Conservation (phyloP, 2,797 vertebrate genomes). For the Luscinia megarhynchos region DNA sequence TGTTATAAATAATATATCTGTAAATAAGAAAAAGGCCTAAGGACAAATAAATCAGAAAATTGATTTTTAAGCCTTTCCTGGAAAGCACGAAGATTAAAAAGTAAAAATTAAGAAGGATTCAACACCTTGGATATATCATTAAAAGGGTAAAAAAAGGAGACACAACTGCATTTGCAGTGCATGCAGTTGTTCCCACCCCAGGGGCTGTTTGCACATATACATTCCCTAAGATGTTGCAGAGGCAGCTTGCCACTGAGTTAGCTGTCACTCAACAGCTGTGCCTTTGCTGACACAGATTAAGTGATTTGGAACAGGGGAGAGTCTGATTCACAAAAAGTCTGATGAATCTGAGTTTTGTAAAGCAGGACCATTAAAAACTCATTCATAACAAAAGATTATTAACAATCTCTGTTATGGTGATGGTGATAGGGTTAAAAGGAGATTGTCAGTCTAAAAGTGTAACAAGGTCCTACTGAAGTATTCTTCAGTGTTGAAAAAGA, state of each 20-base stretch:
- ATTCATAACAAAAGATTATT: background rate
- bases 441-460: background rate
- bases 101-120: background rate
- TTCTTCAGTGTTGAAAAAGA: background rate
- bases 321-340: background rate
- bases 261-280: background rate
- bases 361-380: background rate
- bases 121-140: background rate
- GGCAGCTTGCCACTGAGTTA: background rate
- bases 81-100: background rate
- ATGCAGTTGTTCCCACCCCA: background rate
- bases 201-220: background rate
- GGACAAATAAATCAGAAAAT: background rate
- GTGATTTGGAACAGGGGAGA: background rate
- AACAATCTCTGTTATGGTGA: background rate
- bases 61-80: background rate
- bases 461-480: background rate
- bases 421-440: background rate
- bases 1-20: background rate
- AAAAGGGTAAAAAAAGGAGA: background rate
- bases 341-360: background rate
- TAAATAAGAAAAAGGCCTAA: background rate
- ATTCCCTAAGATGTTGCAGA: background rate
- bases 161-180: background rate
- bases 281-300: slow-evolving; percentile 13